Percentiles rank a stretch among this genome's conserved stretches.
Evolutionary conservation across 2,113 vertebrate species (phyloP).

Genomic region (Apodemus speciosus): DNA sequence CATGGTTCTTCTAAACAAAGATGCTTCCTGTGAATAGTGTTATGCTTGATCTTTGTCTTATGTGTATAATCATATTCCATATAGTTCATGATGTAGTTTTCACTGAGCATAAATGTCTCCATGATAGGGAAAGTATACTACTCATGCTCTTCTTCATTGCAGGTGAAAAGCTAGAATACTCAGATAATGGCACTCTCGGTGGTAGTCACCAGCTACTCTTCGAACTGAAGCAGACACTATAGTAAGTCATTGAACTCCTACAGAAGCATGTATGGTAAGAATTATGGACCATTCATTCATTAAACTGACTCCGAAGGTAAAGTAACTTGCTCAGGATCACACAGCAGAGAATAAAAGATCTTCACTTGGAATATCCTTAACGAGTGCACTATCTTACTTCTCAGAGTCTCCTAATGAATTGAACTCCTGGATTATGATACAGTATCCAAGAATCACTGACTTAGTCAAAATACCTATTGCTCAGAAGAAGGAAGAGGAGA

Average conservation of each 20-base stretch:
- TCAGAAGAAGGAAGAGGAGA: neutral
- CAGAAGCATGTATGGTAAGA: neutral
- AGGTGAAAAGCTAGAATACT: neutral
- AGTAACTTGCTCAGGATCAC: neutral
- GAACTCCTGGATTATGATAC: neutral
- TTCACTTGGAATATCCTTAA: neutral
- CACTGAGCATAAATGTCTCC: neutral
- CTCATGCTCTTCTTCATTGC: neutral
- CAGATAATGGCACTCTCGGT: neutral
- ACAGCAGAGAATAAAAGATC: neutral
- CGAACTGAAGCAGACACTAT: neutral
- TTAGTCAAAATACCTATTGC: neutral
- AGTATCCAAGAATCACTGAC: neutral
- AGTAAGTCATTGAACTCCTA: neutral
- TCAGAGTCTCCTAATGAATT: neutral
- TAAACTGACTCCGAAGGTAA: neutral
- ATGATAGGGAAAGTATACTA: neutral
- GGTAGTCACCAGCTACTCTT: neutral
- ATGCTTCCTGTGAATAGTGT: neutral
- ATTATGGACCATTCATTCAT: neutral
- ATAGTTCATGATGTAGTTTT: conserved; percentile 11
- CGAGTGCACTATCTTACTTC: neutral
- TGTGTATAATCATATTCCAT: neutral
- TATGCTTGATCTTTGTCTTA: neutral
- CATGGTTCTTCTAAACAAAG: neutral